Conservation (phyloP, 2,113 vertebrate species). For the Callopanchax toddi region DNA sequence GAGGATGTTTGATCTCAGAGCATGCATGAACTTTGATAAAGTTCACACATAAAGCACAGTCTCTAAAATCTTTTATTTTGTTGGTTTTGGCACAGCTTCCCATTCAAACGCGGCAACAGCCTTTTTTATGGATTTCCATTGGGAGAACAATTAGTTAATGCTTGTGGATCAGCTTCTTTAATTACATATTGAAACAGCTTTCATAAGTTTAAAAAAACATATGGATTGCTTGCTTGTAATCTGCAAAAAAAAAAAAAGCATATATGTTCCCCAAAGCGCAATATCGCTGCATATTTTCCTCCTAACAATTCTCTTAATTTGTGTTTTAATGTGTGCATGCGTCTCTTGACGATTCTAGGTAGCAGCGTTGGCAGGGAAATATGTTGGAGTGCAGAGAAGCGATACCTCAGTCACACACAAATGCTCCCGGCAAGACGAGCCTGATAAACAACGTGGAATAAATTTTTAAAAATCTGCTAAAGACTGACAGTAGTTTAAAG, state of each 20-base stretch:
- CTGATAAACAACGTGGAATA: conserved; percentile 55
- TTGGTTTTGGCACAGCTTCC: no score
- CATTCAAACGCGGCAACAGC: no score
- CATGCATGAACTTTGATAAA: conserved; percentile 23
- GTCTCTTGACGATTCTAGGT: conserved; percentile 59
- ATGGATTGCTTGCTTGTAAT: conserved; percentile 55
- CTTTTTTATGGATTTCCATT: no score
- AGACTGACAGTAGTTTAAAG: conserved; percentile 24
- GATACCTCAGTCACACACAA: conserved; percentile 45
- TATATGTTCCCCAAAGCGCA: conserved; percentile 36
- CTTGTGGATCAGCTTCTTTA: conserved; percentile 11
- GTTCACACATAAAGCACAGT: no score
- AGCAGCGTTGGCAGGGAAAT: conserved; percentile 55
- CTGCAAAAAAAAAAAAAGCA: conserved; percentile 38
- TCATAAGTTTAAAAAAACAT: conserved; percentile 47
- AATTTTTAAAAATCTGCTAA: no score
- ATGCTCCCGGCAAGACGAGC: conserved; percentile 44
- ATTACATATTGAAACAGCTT: conserved; percentile 65
- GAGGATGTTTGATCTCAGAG: conserved; percentile 17
- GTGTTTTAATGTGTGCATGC: conserved; percentile 15
- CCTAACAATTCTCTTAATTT: conserved; percentile 55
- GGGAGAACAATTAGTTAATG: no score
- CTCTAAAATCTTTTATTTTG: no score
- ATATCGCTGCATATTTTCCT: conserved; percentile 37
- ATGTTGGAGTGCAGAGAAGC: conserved; percentile 47